These are phyloP conservation scores for Paramisgurnus dabryanus DNA, from an alignment of 2,113 vertebrate species.

Conservation along the genomic window DNA sequence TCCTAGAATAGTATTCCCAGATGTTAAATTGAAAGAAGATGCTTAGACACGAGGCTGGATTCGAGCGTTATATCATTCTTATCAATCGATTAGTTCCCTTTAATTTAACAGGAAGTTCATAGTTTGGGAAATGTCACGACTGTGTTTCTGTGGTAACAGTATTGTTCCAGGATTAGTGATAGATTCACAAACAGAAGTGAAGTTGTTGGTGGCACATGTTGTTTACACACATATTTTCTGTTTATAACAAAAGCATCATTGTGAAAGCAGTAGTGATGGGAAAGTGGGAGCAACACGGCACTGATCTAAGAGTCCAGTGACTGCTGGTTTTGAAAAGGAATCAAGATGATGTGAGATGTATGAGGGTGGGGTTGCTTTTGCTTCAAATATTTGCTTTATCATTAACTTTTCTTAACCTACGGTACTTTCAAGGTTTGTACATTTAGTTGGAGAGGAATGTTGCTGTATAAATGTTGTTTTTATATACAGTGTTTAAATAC, in stretches of 20 bases:
- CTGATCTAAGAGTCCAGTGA: not conserved
- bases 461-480: not conserved
- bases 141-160: not conserved
- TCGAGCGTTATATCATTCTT: too few species aligned
- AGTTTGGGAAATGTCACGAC: too few species aligned
- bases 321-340: slow-evolving; percentile 16
- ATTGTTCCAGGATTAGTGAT: too few species aligned
- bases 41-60: too few species aligned
- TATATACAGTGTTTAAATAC: not conserved
- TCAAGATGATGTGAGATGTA: slow-evolving; percentile 3
- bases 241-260: slow-evolving; percentile 7
- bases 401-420: slow-evolving; percentile 1
- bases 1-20: too few species aligned
- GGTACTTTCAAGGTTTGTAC: not conserved
- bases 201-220: too few species aligned
- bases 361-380: slow-evolving; percentile 42
- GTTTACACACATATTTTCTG: not conserved
- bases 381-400: slow-evolving; percentile 6
- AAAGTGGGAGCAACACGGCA: slow-evolving; percentile 9
- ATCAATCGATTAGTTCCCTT: too few species aligned
- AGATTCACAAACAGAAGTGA: too few species aligned
- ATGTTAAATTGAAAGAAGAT: too few species aligned
- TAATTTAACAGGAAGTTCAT: too few species aligned
- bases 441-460: not conserved
- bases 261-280: not conserved